phyloP scores from a whole-genome alignment of 2,888 invertebrate genomes.

The Cabera pusaria region DNA sequence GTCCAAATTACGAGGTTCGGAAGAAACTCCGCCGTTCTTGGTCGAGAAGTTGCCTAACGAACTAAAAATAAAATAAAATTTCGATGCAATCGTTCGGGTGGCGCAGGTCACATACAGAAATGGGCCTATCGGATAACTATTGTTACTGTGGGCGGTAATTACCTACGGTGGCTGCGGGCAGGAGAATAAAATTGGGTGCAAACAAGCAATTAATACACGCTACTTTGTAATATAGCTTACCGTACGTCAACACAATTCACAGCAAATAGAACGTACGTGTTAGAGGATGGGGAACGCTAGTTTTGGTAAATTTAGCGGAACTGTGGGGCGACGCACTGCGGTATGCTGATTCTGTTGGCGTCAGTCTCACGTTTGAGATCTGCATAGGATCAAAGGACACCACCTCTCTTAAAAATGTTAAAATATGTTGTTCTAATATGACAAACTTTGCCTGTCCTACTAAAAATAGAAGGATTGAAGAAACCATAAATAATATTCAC shows the following conservation, averaged over 20 bases:
- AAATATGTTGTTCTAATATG: too few relatives aligned
- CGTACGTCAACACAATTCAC: slow-evolving; percentile 47
- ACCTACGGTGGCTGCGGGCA: slow-evolving; percentile 28
- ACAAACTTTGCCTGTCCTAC: too few relatives aligned
- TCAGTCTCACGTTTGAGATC: slow-evolving; percentile 19
- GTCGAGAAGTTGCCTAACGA: slow-evolving; percentile 49
- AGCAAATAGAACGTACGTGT: slow-evolving; percentile 52
- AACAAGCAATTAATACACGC: slow-evolving; percentile 37
- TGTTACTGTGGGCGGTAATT: slow-evolving; percentile 28
- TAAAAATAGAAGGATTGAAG: too few relatives aligned
- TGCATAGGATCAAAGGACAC: slow-evolving; percentile 2
- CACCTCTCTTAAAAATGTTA: background rate
- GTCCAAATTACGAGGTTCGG: slow-evolving; percentile 57
- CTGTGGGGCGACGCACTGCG: slow-evolving; percentile 65
- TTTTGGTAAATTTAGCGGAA: slow-evolving; percentile 67
- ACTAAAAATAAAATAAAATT: slow-evolving; percentile 54
- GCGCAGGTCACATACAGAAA: slow-evolving; percentile 37
- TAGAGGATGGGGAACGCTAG: slow-evolving; percentile 54
- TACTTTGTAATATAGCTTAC: slow-evolving; percentile 26
- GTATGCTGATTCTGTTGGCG: slow-evolving; percentile 43
- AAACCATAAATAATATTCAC: too few relatives aligned
- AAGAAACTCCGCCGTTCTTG: slow-evolving; percentile 50
- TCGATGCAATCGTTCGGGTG: slow-evolving; percentile 42
- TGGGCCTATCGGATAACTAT: slow-evolving; percentile 30
- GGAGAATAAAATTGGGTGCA: slow-evolving; percentile 30